phyloP scores from a whole-genome alignment of 2,888 invertebrate genomes.

The Dasysyrphus tricinctus region DNA sequence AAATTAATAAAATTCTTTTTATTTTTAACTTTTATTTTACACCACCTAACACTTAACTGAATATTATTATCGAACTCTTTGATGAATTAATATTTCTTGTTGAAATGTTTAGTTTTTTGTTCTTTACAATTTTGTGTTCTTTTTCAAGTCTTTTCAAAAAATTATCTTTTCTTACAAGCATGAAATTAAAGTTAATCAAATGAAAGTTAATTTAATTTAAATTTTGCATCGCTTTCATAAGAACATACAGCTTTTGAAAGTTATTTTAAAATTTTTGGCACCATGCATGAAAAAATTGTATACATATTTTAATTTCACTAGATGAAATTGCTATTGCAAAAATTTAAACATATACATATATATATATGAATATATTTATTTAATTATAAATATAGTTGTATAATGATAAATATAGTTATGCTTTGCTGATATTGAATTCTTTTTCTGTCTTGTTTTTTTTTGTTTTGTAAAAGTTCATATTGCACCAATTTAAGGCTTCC shows the following conservation, averaged over 20 bases:
- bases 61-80: constrained; percentile 53
- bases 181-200: not conserved
- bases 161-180: constrained; percentile 5
- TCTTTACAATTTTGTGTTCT: constrained; percentile 28
- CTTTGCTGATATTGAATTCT: constrained; percentile 62
- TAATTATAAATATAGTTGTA: constrained; percentile 67
- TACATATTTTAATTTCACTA: constrained; percentile 55
- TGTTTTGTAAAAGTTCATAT: constrained; percentile 56
- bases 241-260: constrained; percentile 51
- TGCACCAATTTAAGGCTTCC: constrained; percentile 74
- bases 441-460: not conserved
- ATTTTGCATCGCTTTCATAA: constrained; percentile 44
- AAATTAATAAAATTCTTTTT: constrained; percentile 56
- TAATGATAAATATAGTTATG: constrained; percentile 68
- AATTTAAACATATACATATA: constrained; percentile 56
- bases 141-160: constrained; percentile 30
- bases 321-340: constrained; percentile 51
- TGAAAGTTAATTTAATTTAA: not conserved
- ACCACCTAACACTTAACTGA: constrained; percentile 76
- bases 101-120: constrained; percentile 49
- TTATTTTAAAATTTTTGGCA: constrained; percentile 60
- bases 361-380: constrained; percentile 55
- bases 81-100: constrained; percentile 1
- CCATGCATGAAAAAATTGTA: constrained; percentile 66
- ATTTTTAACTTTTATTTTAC: constrained; percentile 52